A percentile compares a stretch with the other conserved stretches of the same genome.
These are phyloP conservation scores for Pachymerium ferrugineum DNA, from an alignment of 2,888 invertebrate species.

Conservation along the genomic window DNA sequence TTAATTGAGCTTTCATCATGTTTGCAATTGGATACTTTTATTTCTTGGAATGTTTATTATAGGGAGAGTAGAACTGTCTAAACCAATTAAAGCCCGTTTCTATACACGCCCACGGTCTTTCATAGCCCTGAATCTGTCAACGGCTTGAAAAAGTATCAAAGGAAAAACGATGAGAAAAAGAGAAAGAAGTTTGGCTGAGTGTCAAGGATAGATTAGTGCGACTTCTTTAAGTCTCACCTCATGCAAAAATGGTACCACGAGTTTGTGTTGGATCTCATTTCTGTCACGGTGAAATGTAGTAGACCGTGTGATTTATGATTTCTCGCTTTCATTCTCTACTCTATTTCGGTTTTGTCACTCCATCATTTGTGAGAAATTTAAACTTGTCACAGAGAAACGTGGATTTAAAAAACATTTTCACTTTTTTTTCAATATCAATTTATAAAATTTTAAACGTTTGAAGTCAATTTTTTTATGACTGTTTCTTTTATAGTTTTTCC, in stretches of 20 bases:
- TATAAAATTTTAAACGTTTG: not conserved
- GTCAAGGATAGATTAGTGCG: constrained; percentile 20
- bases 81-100: constrained; percentile 1
- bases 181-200: constrained; percentile 19
- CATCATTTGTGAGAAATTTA: not conserved
- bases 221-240: constrained; percentile 19
- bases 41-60: constrained; percentile 4
- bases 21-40: not conserved
- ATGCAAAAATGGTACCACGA: constrained; percentile 5
- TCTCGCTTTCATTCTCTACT: not conserved
- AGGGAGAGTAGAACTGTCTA: not conserved
- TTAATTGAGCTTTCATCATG: not conserved
- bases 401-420: too few species aligned
- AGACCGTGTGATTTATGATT: constrained; percentile 10
- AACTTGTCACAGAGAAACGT: not conserved
- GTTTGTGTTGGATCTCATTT: constrained; percentile 17
- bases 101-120: constrained; percentile 11
- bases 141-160: not conserved
- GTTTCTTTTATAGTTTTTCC: too few species aligned
- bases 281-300: not conserved
- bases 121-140: constrained; percentile 15
- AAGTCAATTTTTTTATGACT: not conserved
- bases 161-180: not conserved
- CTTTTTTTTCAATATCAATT: not conserved
- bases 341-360: constrained; percentile 10